Conservation (phyloP, 1,140 invertebrate species). For the Acromyrmex echinatior region DNA sequence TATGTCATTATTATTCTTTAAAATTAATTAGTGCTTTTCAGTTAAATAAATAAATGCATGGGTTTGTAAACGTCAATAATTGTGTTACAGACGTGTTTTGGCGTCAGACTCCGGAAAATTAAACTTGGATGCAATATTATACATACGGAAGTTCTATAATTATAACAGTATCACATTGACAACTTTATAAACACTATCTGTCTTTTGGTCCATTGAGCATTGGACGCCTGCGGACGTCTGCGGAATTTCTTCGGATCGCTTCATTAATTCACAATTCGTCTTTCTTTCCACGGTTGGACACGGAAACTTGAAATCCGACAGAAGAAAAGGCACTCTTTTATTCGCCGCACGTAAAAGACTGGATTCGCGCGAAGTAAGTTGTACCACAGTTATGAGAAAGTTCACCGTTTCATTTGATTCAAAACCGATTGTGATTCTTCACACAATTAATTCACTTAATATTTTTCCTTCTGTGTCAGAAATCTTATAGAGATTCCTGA, state of each 20-base stretch:
- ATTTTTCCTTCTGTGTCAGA: not conserved
- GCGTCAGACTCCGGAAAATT: no score
- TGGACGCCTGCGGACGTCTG: conserved; percentile 16
- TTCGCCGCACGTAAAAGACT: not conserved
- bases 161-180: not conserved
- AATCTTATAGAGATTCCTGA: not conserved
- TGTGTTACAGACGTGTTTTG: no score
- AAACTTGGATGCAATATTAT: not conserved
- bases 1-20: no score
- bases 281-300: conserved; percentile 52
- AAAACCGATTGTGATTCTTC: conserved; percentile 26
- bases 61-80: no score
- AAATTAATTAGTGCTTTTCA: no score
- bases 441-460: conserved; percentile 42
- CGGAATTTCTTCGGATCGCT: conserved; percentile 50
- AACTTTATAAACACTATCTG: not conserved
- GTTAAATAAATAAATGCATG: no score
- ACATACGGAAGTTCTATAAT: not conserved
- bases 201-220: not conserved
- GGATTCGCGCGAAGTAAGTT: conserved; percentile 22
- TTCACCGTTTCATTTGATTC: conserved; percentile 25
- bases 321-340: conserved; percentile 19
- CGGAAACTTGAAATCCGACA: conserved; percentile 42
- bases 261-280: conserved; percentile 57
- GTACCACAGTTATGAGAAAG: conserved; percentile 50